Percentiles rank a stretch among this genome's conserved stretches.
phyloP scores from a whole-genome alignment of 2,797 vertebrate species.

The Gastrophryne carolinensis region DNA sequence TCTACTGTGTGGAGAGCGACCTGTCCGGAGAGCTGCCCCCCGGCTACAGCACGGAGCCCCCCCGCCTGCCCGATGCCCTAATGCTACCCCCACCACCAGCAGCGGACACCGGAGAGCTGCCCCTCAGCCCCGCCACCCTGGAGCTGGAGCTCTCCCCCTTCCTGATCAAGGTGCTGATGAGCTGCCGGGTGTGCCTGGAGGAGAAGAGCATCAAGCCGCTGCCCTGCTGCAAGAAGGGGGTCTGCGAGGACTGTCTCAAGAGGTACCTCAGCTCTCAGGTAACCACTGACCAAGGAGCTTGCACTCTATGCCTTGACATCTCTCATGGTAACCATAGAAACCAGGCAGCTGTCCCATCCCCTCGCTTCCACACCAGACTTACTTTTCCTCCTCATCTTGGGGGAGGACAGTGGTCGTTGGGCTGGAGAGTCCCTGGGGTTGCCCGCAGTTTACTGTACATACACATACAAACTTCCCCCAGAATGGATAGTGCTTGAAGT shows the following conservation, averaged over 20 bases:
- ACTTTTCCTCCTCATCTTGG: too few species aligned
- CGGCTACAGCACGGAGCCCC: not conserved
- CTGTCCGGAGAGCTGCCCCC: slow-evolving; percentile 54
- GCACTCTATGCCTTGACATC: too few species aligned
- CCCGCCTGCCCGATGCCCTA: slow-evolving; percentile 25
- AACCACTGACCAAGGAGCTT: too few species aligned
- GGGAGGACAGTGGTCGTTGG: too few species aligned
- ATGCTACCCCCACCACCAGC: slow-evolving; percentile 26
- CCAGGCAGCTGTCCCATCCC: too few species aligned
- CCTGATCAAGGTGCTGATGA: slow-evolving; percentile 68
- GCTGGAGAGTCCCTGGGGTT: too few species aligned
- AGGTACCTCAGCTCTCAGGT: slow-evolving; percentile 91
- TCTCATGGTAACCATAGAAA: too few species aligned
- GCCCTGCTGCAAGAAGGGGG: slow-evolving; percentile 89
- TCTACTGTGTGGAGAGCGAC: slow-evolving; percentile 88
- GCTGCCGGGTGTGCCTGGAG: slow-evolving; percentile 91
- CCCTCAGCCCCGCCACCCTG: slow-evolving; percentile 60
- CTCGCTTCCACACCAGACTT: too few species aligned
- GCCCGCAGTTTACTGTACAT: too few species aligned
- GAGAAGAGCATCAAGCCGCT: slow-evolving; percentile 82
- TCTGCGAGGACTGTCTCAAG: slow-evolving; percentile 92
- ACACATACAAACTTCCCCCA: too few species aligned
- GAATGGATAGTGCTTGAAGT: too few species aligned
- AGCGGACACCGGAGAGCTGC: not conserved
- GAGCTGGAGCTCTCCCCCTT: slow-evolving; percentile 69